Evolutionary conservation across 2,113 vertebrate genomes (phyloP).

Genomic region (Campylorhamphus procurvoides): DNA sequence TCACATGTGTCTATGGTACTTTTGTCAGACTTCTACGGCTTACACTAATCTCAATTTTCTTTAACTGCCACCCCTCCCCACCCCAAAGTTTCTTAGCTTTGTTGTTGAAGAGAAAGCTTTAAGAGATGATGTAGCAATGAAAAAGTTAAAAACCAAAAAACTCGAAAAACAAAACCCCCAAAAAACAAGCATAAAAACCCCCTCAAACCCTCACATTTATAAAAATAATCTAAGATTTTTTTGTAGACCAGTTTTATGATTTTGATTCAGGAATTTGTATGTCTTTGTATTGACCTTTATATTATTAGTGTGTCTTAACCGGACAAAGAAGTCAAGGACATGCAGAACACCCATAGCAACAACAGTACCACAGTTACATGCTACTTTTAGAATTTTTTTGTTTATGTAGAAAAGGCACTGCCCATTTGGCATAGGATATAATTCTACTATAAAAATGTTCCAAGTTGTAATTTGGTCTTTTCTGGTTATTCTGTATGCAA

Average conservation of each 20-base stretch:
- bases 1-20: not conserved
- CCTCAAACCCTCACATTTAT: not conserved
- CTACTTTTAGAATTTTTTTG: not conserved
- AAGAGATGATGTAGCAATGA: not conserved
- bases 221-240: not conserved
- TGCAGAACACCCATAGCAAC: not conserved
- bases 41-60: not conserved
- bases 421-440: not conserved
- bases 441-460: not conserved
- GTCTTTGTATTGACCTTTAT: not conserved
- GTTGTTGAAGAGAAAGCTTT: not conserved
- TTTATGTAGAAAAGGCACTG: not conserved
- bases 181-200: not conserved
- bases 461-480: slow-evolving; percentile 4
- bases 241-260: not conserved
- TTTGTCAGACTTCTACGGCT: not conserved
- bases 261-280: not conserved
- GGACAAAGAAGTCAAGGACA: not conserved
- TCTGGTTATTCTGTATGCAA: not conserved
- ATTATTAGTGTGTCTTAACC: not conserved
- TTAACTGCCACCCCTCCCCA: not conserved
- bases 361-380: not conserved
- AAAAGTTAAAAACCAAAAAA: not conserved
- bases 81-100: not conserved
- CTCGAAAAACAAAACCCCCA: too few relatives aligned